These are phyloP conservation scores for Adoxophyes honmai DNA, from an alignment of 1,140 invertebrate genomes.

Conservation along the genomic window DNA sequence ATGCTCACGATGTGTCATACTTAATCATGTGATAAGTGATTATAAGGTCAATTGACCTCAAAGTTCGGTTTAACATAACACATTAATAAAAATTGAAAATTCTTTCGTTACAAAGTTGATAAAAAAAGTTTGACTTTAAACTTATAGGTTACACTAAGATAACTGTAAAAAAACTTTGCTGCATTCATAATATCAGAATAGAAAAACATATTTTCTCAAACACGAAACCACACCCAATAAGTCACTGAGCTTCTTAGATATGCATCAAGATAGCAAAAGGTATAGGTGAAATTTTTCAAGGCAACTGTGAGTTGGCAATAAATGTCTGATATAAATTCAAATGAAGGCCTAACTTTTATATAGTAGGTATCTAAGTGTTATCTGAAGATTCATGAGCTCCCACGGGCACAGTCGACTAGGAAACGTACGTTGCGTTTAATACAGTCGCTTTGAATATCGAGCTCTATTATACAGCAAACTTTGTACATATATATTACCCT, in stretches of 20 bases:
- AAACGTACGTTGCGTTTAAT: neutral
- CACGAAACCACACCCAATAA: neutral
- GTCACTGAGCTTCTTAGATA: neutral
- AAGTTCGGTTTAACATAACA: no score
- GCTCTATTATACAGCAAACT: neutral
- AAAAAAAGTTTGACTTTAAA: no score
- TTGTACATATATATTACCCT: neutral
- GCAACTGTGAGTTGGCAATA: neutral
- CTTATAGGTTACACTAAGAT: no score
- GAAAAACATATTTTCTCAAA: no score
- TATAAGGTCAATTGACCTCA: no score
- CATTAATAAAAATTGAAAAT: no score
- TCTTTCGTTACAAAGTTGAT: no score
- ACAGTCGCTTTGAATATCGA: neutral
- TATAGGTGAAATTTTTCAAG: neutral
- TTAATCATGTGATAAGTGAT: no score
- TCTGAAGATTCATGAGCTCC: neutral
- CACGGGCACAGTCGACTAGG: neutral
- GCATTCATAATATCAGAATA: no score
- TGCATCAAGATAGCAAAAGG: neutral
- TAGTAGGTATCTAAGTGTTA: constrained; percentile 6
- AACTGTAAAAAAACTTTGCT: no score
- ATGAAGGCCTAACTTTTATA: constrained; percentile 11
- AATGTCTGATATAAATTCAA: constrained; percentile 12
- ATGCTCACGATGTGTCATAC: no score